A percentile compares a stretch with the other conserved stretches of the same genome.
phyloP scores from a whole-genome alignment of 2,113 vertebrate species.

The Ornithorhynchus anatinus region DNA sequence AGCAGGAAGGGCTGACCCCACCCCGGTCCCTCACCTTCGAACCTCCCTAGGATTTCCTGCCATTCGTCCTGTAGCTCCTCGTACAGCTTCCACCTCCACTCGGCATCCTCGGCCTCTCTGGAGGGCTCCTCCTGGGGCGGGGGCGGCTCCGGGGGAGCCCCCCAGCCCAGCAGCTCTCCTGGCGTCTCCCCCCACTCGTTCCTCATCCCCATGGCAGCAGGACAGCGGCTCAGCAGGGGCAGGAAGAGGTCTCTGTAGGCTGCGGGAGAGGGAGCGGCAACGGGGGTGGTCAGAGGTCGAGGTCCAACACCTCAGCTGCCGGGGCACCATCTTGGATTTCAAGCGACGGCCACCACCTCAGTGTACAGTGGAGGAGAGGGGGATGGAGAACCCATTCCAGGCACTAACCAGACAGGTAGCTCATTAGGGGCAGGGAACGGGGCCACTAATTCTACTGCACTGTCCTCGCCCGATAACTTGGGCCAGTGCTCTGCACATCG shows the following conservation, averaged over 20 bases:
- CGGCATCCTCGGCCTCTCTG: slow-evolving; percentile 45
- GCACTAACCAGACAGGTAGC: no score
- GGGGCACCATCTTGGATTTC: no score
- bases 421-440: no score
- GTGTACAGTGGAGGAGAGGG: no score
- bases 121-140: slow-evolving; percentile 11
- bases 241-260: slow-evolving; percentile 80
- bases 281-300: no score
- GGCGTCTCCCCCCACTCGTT: slow-evolving; percentile 82
- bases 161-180: slow-evolving; percentile 70
- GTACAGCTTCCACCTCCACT: slow-evolving; percentile 81
- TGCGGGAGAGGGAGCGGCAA: slow-evolving; percentile 17
- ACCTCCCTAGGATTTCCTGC: slow-evolving; percentile 75
- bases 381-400: no score
- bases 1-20: not conserved
- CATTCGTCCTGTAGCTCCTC: slow-evolving; percentile 85
- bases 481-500: no score
- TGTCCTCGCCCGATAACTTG: not conserved
- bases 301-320: no score
- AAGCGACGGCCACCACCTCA: no score
- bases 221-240: slow-evolving; percentile 72
- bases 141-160: slow-evolving; percentile 37
- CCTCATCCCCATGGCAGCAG: slow-evolving; percentile 69
- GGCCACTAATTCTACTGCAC: no score
- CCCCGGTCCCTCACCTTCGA: slow-evolving; percentile 70